Evolutionary conservation across 2,888 invertebrate genomes (phyloP), one percentile per base, ranked within the genome.

Genomic region (Cheilosia vulpina): DNA sequence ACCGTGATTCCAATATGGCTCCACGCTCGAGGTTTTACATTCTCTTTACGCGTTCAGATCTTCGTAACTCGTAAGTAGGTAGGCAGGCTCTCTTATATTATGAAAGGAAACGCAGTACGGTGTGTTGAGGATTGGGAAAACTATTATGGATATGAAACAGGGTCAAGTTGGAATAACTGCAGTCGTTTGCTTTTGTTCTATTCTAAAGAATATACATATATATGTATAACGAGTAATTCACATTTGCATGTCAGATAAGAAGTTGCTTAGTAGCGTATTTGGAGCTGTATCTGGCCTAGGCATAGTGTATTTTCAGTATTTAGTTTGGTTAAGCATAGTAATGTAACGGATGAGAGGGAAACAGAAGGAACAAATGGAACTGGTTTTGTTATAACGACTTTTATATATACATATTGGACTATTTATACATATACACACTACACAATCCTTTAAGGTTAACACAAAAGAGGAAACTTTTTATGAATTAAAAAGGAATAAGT

Each of bases 131-230:
- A 34, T 47, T 34, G 11, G 34, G 77, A 41, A 76, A 34, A 71
- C 57, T 69, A 53, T 52, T 50, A 77, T 73, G 72, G 55, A 50
- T 73, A 63, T 24, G 53, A 83, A 84, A 79, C 63, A 79, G 75
- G 69, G 84, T 84, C 84, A 84, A 84, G 84, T 80, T 69, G 84
- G 80, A 80, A 75, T 84, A 80, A 80, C 84, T 60, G 84, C 84
- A 60, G 62, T 77, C 63, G 73, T 57, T 73, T 69, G 9, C 60
- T 65, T 65, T 66, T 84, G 55, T 84, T 84, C 47, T 60, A 31
- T 57, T 69, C 72, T 27, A 24, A 21, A 63, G 79, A 65, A 57
- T 38, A n/a, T n/a, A n/a, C n/a, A n/a, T n/a, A n/a, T n/a, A n/a
- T n/a, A n/a, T 21, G 65, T 45, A 65, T 71, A 57, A 80, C 75